Conservation (phyloP, 2,888 invertebrate species). For the Onthophagus sagittarius region DNA sequence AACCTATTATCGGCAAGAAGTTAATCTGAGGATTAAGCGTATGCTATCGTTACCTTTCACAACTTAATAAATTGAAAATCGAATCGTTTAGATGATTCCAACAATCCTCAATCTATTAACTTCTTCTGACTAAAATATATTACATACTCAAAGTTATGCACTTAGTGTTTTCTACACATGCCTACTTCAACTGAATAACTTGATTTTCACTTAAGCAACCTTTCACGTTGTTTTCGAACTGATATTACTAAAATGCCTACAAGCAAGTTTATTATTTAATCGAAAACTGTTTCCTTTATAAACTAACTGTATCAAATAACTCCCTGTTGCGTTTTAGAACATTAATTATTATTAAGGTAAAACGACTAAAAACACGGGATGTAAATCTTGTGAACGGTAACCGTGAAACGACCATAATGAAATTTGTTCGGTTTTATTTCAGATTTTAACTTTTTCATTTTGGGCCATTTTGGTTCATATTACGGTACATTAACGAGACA, state of each 20-base stretch:
- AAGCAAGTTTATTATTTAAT: background rate
- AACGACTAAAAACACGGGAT: background rate
- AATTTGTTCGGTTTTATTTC: background rate
- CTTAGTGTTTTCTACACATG: no score
- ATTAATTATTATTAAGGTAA: background rate
- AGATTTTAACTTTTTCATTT: background rate
- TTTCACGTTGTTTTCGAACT: background rate
- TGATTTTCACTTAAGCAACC: background rate
- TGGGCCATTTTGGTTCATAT: background rate
- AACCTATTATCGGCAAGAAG: no score
- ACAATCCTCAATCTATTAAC: no score
- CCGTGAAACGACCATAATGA: background rate
- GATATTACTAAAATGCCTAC: background rate
- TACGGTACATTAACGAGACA: background rate
- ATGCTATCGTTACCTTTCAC: no score
- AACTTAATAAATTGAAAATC: no score
- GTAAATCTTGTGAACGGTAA: background rate
- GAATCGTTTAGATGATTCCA: no score
- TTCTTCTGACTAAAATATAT: no score
- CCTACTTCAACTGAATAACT: no score
- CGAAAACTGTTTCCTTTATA: background rate
- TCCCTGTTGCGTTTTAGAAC: background rate
- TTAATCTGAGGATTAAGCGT: no score
- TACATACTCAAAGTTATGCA: no score
- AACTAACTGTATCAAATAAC: background rate